Evolutionary conservation across 2,113 vertebrate species (phyloP).

Genomic region (Ciconia maguari): DNA sequence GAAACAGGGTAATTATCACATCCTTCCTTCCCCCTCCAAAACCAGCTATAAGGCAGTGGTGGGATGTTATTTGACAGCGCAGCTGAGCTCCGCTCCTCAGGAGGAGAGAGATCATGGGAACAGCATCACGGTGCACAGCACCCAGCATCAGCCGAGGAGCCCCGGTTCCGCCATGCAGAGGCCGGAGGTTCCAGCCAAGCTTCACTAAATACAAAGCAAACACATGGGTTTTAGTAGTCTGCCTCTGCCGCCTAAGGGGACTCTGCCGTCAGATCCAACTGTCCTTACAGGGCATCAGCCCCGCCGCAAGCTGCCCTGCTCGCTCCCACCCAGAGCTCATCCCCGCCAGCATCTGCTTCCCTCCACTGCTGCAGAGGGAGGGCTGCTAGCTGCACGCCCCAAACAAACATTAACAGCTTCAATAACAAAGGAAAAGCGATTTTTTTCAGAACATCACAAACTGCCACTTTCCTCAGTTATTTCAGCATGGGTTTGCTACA

Average conservation of each 20-base stretch:
- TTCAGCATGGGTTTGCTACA: not conserved
- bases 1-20: not conserved
- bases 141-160: rapidly evolving
- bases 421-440: rapidly evolving
- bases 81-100: not conserved
- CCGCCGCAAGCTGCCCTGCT: not conserved
- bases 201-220: rapidly evolving
- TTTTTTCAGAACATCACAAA: not conserved
- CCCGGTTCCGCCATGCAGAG: rapidly evolving
- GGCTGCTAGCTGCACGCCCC: not conserved
- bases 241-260: not conserved
- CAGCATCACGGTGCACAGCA: rapidly evolving
- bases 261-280: rapidly evolving
- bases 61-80: not conserved
- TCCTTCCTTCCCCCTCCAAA: not conserved
- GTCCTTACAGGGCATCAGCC: not conserved
- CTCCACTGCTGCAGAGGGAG: rapidly evolving
- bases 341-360: not conserved
- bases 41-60: not conserved
- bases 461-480: rapidly evolving
- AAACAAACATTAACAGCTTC: not conserved
- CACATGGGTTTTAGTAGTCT: rapidly evolving
- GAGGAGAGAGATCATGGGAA: not conserved
- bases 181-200: not conserved
- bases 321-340: not conserved